A percentile compares a stretch with the other conserved stretches of the same genome.
phyloP scores from a whole-genome alignment of 2,888 invertebrate species.

The Erebia palarica region DNA sequence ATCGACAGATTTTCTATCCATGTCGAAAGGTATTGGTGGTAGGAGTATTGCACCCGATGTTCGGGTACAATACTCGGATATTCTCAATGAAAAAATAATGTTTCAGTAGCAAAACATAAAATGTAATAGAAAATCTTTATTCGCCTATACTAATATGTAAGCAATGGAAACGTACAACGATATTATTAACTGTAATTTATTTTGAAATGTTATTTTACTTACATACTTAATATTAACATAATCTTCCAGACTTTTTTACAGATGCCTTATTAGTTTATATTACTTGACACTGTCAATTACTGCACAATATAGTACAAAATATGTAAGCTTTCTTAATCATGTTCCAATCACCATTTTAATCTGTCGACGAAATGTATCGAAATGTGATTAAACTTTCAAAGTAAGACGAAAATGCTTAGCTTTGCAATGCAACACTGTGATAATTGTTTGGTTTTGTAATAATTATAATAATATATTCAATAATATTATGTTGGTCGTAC shows the following conservation, averaged over 20 bases:
- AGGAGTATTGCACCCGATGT: neutral
- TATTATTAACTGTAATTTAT: conserved; percentile 44
- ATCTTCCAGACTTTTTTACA: conserved; percentile 43
- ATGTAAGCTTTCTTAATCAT: conserved; percentile 58
- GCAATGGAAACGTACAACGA: conserved; percentile 24
- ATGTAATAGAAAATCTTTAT: conserved; percentile 21
- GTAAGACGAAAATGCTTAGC: conserved; percentile 42
- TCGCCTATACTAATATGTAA: conserved; percentile 13
- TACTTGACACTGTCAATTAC: conserved; percentile 56
- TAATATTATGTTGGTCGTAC: neutral
- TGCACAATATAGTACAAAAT: conserved; percentile 76
- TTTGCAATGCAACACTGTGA: conserved; percentile 66
- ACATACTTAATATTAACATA: conserved; percentile 52
- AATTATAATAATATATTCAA: neutral
- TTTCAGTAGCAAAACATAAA: neutral
- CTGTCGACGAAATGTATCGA: conserved; percentile 39
- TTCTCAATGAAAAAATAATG: neutral
- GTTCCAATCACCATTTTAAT: conserved; percentile 53
- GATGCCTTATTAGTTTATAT: conserved; percentile 44
- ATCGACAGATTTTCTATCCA: conserved; percentile 23
- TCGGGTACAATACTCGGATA: neutral
- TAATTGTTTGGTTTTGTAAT: conserved; percentile 58
- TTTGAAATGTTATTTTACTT: conserved; percentile 43
- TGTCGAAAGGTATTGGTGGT: neutral
- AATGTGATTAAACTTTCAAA: conserved; percentile 37